Evolutionary conservation across 2,888 invertebrate species (phyloP), one percentile per base, ranked within the genome.

Genomic region (Thecophora atra): DNA sequence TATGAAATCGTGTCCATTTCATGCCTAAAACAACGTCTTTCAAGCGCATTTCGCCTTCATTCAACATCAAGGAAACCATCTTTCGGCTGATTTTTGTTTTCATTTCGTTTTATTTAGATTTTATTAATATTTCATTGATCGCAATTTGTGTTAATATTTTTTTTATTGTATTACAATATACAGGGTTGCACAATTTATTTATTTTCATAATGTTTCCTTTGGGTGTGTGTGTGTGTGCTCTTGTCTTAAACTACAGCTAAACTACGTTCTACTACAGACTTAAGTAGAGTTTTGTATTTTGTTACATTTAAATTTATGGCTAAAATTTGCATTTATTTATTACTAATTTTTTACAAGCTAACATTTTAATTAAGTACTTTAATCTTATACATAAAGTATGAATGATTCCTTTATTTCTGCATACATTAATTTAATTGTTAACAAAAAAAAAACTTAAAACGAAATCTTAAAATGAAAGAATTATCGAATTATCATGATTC

Each of bases 101-200:
- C 47, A 47, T 47, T 47, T 15, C 47, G n/a, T n/a, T 47, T 47
- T 17, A 26, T 28, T 15, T 30, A 60, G n/a, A n/a, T 60, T 60
- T 60, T 30, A 60, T 30, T 60, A 11, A 30, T 28, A 60, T 60
- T 60, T 30, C 15, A 26, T 60, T n/a, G 30, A 28, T 30, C 30
- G 26, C 30, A 30, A n/a, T 47, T n/a, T 47, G 47, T 5, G 30
- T 60, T 60, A 26, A 11, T n/a, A n/a, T n/a, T n/a, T n/a, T 30
- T 60, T n/a, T n/a, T n/a, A n/a, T n/a, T n/a, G n/a, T n/a, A n/a
- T n/a, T n/a, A n/a, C n/a, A 60, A 60, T 60, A 15, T 60, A 60
- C 60, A 60, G 26, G 28, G 24, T 60, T 30, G 28, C 60, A 60
- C 60, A 56, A 56, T 24, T 21, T 24, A 26, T 56, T 56, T 56